phyloP scores from a whole-genome alignment of 1,140 invertebrate genomes.

The Cydia amplana region DNA sequence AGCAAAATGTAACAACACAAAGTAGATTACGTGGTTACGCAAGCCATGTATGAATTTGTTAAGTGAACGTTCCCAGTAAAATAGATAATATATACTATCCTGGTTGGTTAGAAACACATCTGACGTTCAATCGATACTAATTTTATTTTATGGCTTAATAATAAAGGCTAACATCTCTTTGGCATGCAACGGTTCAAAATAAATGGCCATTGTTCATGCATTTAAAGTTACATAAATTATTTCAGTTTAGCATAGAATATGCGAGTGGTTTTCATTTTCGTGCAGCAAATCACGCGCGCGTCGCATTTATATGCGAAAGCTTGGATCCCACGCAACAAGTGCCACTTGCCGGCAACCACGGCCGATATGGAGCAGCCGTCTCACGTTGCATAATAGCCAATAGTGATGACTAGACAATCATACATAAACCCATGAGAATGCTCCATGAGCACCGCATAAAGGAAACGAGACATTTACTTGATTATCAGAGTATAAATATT shows the following conservation, averaged over 20 bases:
- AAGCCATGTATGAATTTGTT: background rate
- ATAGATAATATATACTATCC: too few relatives aligned
- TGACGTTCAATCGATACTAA: background rate
- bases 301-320: conserved; percentile 55
- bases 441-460: background rate
- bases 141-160: background rate
- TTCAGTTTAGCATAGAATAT: conserved; percentile 39
- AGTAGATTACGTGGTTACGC: background rate
- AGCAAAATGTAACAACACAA: conserved; percentile 39
- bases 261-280: conserved; percentile 36
- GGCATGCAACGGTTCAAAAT: background rate
- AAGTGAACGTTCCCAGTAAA: background rate
- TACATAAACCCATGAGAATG: conserved; percentile 11
- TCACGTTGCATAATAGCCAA: conserved; percentile 14
- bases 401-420: background rate
- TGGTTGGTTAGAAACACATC: background rate
- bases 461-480: conserved; percentile 20
- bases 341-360: conserved; percentile 44
- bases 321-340: conserved; percentile 61
- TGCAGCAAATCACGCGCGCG: conserved; percentile 56
- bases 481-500: conserved; percentile 31
- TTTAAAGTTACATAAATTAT: conserved; percentile 35
- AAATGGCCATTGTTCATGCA: conserved; percentile 4
- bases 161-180: background rate
- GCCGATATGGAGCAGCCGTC: conserved; percentile 7